Evolutionary conservation across 1,140 invertebrate genomes (phyloP).

Genomic region (Psix sp.): DNA sequence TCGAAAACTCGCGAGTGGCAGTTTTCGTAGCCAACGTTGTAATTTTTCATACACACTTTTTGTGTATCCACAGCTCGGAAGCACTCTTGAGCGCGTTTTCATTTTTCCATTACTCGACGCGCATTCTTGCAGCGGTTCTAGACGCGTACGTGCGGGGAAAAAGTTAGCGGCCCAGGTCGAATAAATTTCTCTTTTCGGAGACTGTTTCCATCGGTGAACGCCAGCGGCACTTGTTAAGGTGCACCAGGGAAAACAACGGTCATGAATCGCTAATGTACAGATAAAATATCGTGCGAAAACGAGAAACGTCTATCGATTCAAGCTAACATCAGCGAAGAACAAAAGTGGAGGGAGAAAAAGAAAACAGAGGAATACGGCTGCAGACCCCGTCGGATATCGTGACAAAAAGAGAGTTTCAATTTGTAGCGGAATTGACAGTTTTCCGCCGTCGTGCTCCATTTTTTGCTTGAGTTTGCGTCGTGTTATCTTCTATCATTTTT

Average conservation of each 20-base stretch:
- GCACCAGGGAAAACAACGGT: conserved; percentile 50
- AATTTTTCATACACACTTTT: neutral
- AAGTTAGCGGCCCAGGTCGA: conserved; percentile 35
- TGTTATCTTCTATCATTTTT: conserved; percentile 11
- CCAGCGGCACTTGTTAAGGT: conserved; percentile 50
- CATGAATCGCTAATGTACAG: conserved; percentile 53
- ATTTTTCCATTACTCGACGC: conserved; percentile 46
- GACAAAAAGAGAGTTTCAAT: conserved; percentile 52
- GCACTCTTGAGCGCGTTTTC: conserved; percentile 34
- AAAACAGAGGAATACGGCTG: conserved; percentile 17
- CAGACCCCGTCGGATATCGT: conserved; percentile 31
- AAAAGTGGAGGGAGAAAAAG: conserved; percentile 2
- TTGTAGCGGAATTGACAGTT: conserved; percentile 51
- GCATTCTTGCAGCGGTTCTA: conserved; percentile 6
- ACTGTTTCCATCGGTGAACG: conserved; percentile 41
- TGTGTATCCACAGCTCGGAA: conserved; percentile 4
- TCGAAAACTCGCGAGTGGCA: neutral
- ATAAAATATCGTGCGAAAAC: conserved; percentile 45
- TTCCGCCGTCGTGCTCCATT: conserved; percentile 35
- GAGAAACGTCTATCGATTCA: conserved; percentile 30
- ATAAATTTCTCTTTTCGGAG: conserved; percentile 58
- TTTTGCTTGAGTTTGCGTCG: conserved; percentile 14
- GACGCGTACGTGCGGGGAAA: conserved; percentile 40
- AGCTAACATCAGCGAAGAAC: conserved; percentile 3
- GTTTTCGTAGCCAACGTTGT: neutral